Evolutionary conservation across 64 coral and sea anemone species (phyloP).

Genomic region (Montipora sp.): DNA sequence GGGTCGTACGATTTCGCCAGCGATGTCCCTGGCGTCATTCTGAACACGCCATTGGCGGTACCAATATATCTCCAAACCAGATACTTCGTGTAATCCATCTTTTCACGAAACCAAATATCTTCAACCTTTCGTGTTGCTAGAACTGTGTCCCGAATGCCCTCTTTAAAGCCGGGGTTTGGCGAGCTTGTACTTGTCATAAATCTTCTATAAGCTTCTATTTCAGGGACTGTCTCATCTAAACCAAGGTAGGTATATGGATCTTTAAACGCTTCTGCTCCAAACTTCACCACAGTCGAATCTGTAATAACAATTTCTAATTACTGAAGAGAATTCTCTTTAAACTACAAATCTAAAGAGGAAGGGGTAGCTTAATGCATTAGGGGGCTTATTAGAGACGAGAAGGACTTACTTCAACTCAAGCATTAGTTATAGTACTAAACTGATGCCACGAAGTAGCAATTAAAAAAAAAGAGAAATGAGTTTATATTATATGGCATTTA

Average conservation of each 20-base stretch:
- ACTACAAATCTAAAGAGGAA: too few relatives aligned
- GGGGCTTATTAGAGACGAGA: too few relatives aligned
- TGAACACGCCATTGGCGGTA: constrained; percentile 54
- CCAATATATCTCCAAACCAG: constrained; percentile 72
- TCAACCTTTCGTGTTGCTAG: constrained; percentile 25
- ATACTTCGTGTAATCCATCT: constrained; percentile 17
- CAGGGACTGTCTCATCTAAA: constrained; percentile 30
- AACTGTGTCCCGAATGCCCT: constrained; percentile 55
- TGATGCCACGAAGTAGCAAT: too few relatives aligned
- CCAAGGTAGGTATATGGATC: constrained; percentile 59
- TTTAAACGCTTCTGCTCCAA: constrained; percentile 39
- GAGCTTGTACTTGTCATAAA: background rate
- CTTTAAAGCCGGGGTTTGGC: constrained; percentile 50
- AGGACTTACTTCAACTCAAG: too few relatives aligned
- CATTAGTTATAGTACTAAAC: too few relatives aligned
- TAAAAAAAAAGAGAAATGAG: too few relatives aligned
- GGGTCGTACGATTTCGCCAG: constrained; percentile 54
- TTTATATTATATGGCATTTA: too few relatives aligned
- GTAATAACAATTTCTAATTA: background rate
- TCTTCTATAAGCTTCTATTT: background rate
- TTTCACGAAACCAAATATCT: constrained; percentile 48
- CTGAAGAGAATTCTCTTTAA: too few relatives aligned
- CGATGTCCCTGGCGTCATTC: constrained; percentile 36
- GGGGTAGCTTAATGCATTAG: too few relatives aligned
- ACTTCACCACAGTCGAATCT: constrained; percentile 66